Evolutionary conservation across 2,113 vertebrate species (phyloP).

Genomic region (Myotis brandtii): DNA sequence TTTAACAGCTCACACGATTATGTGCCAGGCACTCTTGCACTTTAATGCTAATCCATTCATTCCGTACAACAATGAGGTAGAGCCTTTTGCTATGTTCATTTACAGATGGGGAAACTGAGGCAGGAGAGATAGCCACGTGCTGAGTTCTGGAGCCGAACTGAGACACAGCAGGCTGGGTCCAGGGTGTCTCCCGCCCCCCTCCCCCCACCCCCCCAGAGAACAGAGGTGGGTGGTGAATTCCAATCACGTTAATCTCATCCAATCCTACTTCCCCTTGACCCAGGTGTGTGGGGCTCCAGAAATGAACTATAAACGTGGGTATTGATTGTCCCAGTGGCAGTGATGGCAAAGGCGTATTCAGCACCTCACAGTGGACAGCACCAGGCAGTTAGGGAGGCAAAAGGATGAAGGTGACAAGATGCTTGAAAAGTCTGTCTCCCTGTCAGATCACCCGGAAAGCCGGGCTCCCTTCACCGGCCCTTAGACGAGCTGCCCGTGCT

Average conservation of each 20-base stretch:
- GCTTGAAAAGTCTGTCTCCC: rapidly evolving
- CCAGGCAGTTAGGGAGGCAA: rapidly evolving
- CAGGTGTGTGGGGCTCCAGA: rapidly evolving
- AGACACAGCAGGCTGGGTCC: background rate
- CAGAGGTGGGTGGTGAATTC: background rate
- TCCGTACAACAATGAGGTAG: background rate
- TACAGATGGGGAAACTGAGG: background rate
- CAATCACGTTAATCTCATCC: rapidly evolving
- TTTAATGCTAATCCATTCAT: background rate
- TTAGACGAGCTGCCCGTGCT: rapidly evolving
- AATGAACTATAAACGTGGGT: rapidly evolving
- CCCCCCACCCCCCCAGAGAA: rapidly evolving
- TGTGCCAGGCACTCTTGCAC: too few species aligned
- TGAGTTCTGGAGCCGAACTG: background rate
- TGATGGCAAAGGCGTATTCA: rapidly evolving
- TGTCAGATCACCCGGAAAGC: rapidly evolving
- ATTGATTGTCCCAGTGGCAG: rapidly evolving
- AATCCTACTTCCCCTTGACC: background rate
- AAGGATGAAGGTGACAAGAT: background rate
- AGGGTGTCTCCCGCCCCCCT: too few species aligned
- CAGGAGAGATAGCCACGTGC: background rate
- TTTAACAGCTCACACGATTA: rapidly evolving
- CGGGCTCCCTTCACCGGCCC: background rate
- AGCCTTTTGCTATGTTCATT: background rate
- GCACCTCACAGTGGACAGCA: rapidly evolving